Percentiles rank a stretch among this genome's conserved stretches.
These are phyloP conservation scores for Zoanthus sansibaricus DNA, from an alignment of 92 coral and sea anemone species.

Conservation along the genomic window DNA sequence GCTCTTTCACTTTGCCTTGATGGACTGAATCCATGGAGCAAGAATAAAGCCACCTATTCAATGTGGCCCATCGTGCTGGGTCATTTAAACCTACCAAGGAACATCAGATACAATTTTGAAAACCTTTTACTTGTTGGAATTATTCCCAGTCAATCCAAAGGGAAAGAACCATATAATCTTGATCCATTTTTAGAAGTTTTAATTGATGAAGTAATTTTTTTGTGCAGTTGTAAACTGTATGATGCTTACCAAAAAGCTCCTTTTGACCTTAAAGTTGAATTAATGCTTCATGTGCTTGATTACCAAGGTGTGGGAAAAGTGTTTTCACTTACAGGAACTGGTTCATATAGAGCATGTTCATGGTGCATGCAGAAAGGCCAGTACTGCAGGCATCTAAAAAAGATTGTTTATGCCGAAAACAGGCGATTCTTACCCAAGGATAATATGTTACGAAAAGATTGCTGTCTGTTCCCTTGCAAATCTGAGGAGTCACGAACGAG, in stretches of 20 bases:
- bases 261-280: not conserved
- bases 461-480: not conserved
- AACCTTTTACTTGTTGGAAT: not conserved
- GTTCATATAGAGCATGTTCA: not conserved
- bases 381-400: not conserved
- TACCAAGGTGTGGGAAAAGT: not conserved
- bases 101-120: not conserved
- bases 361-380: not conserved
- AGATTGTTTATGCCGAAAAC: not conserved
- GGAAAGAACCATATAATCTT: not conserved
- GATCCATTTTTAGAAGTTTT: not conserved
- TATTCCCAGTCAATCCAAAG: not conserved
- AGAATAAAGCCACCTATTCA: not conserved
- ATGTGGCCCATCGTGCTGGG: not conserved
- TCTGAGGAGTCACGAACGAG: too few relatives aligned
- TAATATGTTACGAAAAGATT: not conserved
- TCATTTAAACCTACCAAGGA: not conserved
- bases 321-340: not conserved
- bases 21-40: conserved; percentile 20
- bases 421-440: not conserved
- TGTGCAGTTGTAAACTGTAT: not conserved
- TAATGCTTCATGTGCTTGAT: not conserved
- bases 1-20: not conserved
- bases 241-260: conserved; percentile 1
- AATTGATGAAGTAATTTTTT: not conserved